Conservation (phyloP, 2,888 invertebrate genomes). For the Pammene aurita region DNA sequence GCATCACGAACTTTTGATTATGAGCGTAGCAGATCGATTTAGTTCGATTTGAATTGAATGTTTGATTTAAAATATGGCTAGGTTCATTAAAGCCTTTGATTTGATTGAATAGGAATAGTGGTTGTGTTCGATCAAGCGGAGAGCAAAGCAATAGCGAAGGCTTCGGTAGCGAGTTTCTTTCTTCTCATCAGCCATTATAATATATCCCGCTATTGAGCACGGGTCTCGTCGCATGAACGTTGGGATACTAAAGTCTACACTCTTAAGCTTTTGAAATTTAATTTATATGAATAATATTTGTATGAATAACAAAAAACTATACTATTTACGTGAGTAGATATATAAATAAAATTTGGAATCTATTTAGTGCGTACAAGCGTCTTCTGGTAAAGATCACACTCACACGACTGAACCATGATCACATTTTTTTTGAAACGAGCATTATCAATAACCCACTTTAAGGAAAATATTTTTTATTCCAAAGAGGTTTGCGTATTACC, state of each 20-base stretch:
- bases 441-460: slow-evolving; percentile 36
- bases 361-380: too few relatives aligned
- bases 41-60: slow-evolving; percentile 74
- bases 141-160: not conserved
- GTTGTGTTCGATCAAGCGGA: slow-evolving; percentile 18
- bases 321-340: too few relatives aligned
- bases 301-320: too few relatives aligned
- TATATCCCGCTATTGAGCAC: not conserved
- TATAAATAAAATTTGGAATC: too few relatives aligned
- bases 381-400: too few relatives aligned
- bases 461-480: slow-evolving; percentile 47
- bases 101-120: slow-evolving; percentile 54
- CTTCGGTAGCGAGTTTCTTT: slow-evolving; percentile 18
- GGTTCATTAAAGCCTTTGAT: slow-evolving; percentile 70
- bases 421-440: not conserved
- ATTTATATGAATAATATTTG: too few relatives aligned
- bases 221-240: too few relatives aligned
- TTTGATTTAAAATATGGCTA: slow-evolving; percentile 77
- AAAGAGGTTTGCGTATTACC: slow-evolving; percentile 55
- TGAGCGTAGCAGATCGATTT: slow-evolving; percentile 75
- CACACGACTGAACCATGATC: not conserved
- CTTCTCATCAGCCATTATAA: not conserved
- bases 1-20: slow-evolving; percentile 67
- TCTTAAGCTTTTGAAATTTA: too few relatives aligned
- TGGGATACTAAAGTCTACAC: too few relatives aligned